Evolutionary conservation across 2,113 vertebrate species (phyloP).

Genomic region (Laterallus jamaicensis): DNA sequence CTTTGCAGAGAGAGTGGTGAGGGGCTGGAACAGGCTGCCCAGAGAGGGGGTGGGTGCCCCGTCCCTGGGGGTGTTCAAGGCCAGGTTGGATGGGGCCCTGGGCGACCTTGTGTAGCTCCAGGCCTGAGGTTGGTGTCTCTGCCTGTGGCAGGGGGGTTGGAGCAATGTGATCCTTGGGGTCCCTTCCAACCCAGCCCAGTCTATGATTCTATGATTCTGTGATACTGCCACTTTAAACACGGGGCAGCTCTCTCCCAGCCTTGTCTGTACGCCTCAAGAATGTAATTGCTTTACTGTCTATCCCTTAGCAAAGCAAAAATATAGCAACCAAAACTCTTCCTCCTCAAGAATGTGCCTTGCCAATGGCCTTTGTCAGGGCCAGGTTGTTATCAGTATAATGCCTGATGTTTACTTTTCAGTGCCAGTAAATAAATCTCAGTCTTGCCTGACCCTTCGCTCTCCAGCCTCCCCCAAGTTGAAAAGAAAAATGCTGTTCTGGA

Average conservation of each 20-base stretch:
- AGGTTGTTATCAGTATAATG: constrained; percentile 57
- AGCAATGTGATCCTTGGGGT: too few species aligned
- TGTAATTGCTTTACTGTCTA: not conserved
- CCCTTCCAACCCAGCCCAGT: too few species aligned
- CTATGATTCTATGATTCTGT: too few species aligned
- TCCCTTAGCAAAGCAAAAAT: constrained; percentile 27
- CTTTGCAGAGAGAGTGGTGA: too few species aligned
- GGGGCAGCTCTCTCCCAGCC: not conserved
- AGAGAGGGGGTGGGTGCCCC: too few species aligned
- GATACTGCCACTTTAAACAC: not conserved
- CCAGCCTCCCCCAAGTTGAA: constrained; percentile 71
- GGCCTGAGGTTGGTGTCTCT: too few species aligned
- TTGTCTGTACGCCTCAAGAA: not conserved
- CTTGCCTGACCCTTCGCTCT: constrained; percentile 76
- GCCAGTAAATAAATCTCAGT: constrained; percentile 74
- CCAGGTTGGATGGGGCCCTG: too few species aligned
- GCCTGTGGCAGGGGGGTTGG: too few species aligned
- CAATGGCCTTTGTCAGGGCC: constrained; percentile 66
- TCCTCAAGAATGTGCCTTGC: constrained; percentile 64
- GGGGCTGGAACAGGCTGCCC: too few species aligned
- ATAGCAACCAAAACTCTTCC: constrained; percentile 28
- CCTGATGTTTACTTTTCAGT: constrained; percentile 63
- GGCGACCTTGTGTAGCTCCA: too few species aligned
- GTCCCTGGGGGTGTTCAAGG: too few species aligned
- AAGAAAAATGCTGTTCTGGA: constrained; percentile 86